phyloP scores from a whole-genome alignment of 2,113 vertebrate species.

The Australoheros scitulus region DNA sequence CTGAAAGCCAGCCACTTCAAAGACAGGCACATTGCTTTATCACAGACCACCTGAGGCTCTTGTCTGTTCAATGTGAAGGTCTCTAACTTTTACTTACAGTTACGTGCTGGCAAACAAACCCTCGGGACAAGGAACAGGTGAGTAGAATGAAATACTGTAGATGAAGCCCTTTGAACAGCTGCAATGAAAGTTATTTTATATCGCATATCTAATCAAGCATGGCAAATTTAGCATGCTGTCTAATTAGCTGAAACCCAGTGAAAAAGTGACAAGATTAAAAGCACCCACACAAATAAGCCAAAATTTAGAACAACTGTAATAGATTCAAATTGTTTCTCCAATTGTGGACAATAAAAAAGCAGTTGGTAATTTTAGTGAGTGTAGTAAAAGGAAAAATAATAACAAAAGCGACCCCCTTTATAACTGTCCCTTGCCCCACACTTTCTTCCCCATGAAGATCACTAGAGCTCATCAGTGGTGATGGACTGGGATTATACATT shows the following conservation, averaged over 20 bases:
- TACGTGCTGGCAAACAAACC: neutral
- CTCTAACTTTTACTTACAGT: neutral
- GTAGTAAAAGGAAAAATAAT: neutral
- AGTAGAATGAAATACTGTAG: neutral
- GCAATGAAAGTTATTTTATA: neutral
- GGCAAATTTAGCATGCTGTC: neutral
- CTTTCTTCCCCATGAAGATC: neutral
- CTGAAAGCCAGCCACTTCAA: neutral
- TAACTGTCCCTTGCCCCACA: neutral
- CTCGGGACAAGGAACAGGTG: neutral
- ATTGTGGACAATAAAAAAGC: neutral
- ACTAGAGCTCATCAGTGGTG: neutral
- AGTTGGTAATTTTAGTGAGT: neutral
- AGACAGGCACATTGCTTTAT: conserved; percentile 17
- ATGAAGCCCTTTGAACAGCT: neutral
- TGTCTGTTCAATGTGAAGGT: neutral
- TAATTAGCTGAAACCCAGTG: neutral
- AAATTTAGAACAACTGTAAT: neutral
- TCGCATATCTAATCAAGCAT: neutral
- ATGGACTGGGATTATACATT: neutral
- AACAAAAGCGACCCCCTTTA: neutral
- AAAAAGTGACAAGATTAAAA: neutral
- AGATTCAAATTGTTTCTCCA: neutral
- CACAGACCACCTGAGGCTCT: neutral
- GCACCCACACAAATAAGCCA: neutral